Evolutionary conservation across 2,888 invertebrate species (phyloP).

Genomic region (Autographa gamma): DNA sequence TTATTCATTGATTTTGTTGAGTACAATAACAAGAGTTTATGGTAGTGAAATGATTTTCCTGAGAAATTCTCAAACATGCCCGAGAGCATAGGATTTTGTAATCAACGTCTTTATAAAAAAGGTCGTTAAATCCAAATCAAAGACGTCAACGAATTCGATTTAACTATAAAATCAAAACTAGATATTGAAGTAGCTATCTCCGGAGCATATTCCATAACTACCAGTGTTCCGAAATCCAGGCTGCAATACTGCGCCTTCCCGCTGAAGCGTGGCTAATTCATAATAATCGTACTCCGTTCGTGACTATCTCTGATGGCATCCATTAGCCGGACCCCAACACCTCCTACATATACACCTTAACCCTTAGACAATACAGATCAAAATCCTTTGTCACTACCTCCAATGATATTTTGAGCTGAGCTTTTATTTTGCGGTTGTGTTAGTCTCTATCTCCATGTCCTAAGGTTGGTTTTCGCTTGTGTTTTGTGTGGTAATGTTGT

Average conservation of each 20-base stretch:
- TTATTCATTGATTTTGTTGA: too few species aligned
- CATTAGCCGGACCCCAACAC: slow-evolving; percentile 45
- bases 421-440: slow-evolving; percentile 22
- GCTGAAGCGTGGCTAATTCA: slow-evolving; percentile 76
- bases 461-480: slow-evolving; percentile 36
- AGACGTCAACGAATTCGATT: not conserved
- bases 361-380: slow-evolving; percentile 9
- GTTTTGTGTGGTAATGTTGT: slow-evolving; percentile 13
- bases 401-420: slow-evolving; percentile 29
- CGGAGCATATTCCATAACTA: slow-evolving; percentile 26
- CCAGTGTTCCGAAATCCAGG: slow-evolving; percentile 34
- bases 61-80: too few species aligned
- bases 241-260: slow-evolving; percentile 46
- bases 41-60: too few species aligned
- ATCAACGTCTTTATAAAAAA: not conserved
- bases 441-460: slow-evolving; percentile 5
- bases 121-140: not conserved
- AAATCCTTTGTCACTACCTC: slow-evolving; percentile 21
- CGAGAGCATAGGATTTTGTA: too few species aligned
- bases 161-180: not conserved
- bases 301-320: slow-evolving; percentile 65
- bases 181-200: not conserved
- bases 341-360: slow-evolving; percentile 35
- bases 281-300: slow-evolving; percentile 74
- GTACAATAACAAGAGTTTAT: too few species aligned